Evolutionary conservation across 2,113 vertebrate species (phyloP), one percentile per base, ranked within the genome.

Genomic region (Ammodytes dubius): DNA sequence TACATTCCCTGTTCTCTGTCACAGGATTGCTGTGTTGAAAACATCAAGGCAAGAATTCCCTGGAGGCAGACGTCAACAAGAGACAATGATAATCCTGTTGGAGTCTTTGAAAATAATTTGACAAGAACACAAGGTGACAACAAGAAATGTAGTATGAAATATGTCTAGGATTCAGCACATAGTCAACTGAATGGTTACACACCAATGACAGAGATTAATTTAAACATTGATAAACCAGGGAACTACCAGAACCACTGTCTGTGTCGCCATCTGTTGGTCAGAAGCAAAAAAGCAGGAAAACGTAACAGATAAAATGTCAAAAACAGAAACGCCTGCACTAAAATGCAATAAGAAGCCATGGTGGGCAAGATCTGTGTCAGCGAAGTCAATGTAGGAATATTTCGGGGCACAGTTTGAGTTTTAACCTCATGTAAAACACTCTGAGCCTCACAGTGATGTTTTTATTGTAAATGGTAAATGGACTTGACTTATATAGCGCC

Each of bases 251-350:
- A 15, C 40, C 27, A 11, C 70, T 81, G 83, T 86, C 89, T 89
- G 46, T 90, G 89, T 89, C 82, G 70, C 92, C 90, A 69, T 87
- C 92, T 93, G 75, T 85, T 83, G 90, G 82, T 81, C 27, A 40
- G 11, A 54, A 82, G 12, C 14, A 50, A 12, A 60, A 84, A 73
- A 82, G 65, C 80, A 82, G 47, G 37, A 70, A 35, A 12, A 13
- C 52, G 70, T 19, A 1, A 57, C 27, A 5, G 35, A 19, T 53
- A 3, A 68, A 52, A 37, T 27, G 10, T 69, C 4, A 11, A 19
- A 27, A 43, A 5, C 17, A 19, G 52, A 73, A n/a, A 49, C 53
- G 12, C 3, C 39, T 10, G 45, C n/a, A 78, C 19, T 53, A 37
- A 84, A 84, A 58, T 57, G 19, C 7, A 15, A 37, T 65, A 50